These are phyloP conservation scores for Illadopsis cleaveri DNA, from an alignment of 2,113 vertebrate genomes.

Conservation along the genomic window DNA sequence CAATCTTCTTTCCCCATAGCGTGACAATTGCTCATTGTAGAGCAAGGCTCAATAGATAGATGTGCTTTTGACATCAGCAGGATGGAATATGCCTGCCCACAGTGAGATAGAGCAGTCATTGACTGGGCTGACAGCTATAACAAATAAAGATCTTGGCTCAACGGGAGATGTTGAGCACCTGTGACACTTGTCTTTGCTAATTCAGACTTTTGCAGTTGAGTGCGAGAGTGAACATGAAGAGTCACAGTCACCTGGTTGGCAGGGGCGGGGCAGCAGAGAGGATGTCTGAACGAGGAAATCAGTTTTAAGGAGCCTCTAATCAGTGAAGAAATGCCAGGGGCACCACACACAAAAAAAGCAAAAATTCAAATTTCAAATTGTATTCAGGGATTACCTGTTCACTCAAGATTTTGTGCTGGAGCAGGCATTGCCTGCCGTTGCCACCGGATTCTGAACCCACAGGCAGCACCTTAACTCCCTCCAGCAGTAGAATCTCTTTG, in stretches of 20 bases:
- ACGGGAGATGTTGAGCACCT: not conserved
- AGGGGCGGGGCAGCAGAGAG: not conserved
- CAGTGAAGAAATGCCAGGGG: not conserved
- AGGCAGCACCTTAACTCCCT: rapidly evolving
- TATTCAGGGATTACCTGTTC: not conserved
- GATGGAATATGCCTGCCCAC: not conserved
- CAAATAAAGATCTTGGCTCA: not conserved
- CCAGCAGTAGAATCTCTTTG: rapidly evolving
- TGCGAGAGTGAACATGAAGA: not conserved
- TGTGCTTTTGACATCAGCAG: not conserved
- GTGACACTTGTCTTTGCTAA: not conserved
- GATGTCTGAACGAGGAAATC: not conserved
- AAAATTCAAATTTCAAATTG: not conserved
- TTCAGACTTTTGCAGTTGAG: not conserved
- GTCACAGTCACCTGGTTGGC: not conserved
- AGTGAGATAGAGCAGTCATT: not conserved
- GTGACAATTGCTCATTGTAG: not conserved
- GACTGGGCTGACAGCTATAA: not conserved
- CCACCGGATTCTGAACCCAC: rapidly evolving
- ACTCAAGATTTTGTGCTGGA: not conserved
- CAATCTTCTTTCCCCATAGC: not conserved
- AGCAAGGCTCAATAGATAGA: not conserved
- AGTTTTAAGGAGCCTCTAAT: not conserved
- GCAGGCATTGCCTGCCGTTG: not conserved
- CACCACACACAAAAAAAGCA: not conserved